Evolutionary conservation across 2,797 vertebrate genomes (phyloP), one percentile per base, ranked within the genome.

Genomic region (Notamacropus eugenii): DNA sequence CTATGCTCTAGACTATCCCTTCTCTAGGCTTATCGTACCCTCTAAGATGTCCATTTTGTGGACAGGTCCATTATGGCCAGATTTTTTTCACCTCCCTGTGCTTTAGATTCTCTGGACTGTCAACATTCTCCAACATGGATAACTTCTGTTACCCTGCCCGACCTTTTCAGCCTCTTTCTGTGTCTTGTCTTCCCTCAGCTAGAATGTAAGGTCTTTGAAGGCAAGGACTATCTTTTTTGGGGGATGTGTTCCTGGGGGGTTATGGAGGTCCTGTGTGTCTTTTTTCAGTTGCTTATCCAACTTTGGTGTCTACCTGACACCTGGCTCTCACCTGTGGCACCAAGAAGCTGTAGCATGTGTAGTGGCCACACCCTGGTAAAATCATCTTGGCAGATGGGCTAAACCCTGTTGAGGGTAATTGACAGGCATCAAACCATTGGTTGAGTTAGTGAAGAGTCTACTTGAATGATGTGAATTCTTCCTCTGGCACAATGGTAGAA

Each of bases 401-500:
- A 82, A 82, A 24, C 8, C n/a, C 40, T 40, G 6, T 82, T 82
- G 67, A 82, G 16, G n/a, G 5, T 82, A 82, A 82, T 8, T 46
- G n/a, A 82, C 2, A 46, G n/a, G 34, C 67, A 74, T 74, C n/a
- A 82, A 82, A 82, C n/a, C 1, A 1, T 82, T 24, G 2, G 67
- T 46, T 82, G n/a, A 82, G 67, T 24, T 62, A 82, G 16, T 2
- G 19, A 6, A 24, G 22, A 40, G n/a, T 40, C n/a, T 82, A 14
- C 19, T 19, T 12, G 6, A 82, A 74, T 16, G 0, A 74, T 0
- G 2, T 74, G n/a, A 74, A 40, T 40, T 82, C n/a, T 82, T 82
- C n/a, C 14, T 22, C n/a, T 22, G 16, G 0, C 6, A 2, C 16
- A 74, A 6, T 74, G n/a, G n/a, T 0, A 0, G 67, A 40, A 40